Conservation (phyloP, 2,113 vertebrate species). For the Ciconia stormi region DNA sequence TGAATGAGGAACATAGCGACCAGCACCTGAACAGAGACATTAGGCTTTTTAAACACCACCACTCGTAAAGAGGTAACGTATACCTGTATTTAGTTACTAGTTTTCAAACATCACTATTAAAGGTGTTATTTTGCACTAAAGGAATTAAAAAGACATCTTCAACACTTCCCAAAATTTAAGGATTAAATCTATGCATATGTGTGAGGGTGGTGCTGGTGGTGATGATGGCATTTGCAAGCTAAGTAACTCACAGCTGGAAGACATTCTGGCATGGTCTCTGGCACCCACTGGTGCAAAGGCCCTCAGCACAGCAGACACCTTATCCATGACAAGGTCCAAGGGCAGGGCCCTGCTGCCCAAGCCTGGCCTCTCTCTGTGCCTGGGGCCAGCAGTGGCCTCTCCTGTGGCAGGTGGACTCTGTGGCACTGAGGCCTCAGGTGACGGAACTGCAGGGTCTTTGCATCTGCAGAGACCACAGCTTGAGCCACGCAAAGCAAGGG, state of each 20-base stretch:
- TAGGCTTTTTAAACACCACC: not conserved
- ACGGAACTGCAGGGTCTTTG: not conserved
- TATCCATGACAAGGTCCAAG: not conserved
- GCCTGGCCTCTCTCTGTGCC: not conserved
- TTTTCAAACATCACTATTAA: not conserved
- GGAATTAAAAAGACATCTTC: not conserved
- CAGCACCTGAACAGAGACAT: conserved; percentile 76
- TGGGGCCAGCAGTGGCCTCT: not conserved
- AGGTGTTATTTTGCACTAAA: not conserved
- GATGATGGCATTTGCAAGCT: fast-evolving
- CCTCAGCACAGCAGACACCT: not conserved
- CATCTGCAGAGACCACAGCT: not conserved
- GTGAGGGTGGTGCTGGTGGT: not conserved
- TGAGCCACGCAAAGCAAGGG: not conserved
- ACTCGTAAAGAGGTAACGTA: not conserved
- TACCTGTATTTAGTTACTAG: not conserved
- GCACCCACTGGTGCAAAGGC: not conserved
- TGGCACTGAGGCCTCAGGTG: not conserved
- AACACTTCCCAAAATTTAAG: not conserved
- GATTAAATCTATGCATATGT: not conserved
- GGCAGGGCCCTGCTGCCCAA: not conserved
- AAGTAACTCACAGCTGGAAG: not conserved
- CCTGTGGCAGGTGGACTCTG: not conserved
- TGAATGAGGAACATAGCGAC: conserved; percentile 90
- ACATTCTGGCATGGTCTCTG: not conserved